Evolutionary conservation across 2,888 invertebrate species (phyloP).

Genomic region (Alitta virens): DNA sequence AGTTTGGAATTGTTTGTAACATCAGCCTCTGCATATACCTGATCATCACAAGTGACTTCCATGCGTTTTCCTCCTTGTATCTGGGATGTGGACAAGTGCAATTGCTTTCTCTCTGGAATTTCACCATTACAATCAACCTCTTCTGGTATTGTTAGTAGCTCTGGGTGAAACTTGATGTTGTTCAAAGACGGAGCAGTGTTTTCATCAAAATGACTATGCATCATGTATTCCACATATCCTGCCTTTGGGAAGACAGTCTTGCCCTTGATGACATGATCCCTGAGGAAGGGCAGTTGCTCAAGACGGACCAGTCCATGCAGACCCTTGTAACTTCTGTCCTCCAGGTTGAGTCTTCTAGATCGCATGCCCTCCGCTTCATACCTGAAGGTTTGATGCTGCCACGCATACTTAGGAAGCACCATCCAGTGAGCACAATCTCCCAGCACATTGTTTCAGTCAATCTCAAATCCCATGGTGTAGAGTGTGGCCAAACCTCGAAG

Average conservation of each 20-base stretch:
- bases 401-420: constrained; percentile 18
- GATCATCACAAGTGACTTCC: constrained; percentile 2
- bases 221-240: constrained; percentile 14
- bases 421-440: constrained; percentile 15
- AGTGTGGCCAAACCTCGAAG: constrained; percentile 10
- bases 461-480: constrained; percentile 4
- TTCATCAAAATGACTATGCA: not conserved
- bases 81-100: not conserved
- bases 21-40: not conserved
- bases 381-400: constrained; percentile 18
- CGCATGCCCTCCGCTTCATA: constrained; percentile 12
- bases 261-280: constrained; percentile 17
- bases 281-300: constrained; percentile 1
- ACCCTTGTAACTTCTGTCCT: constrained; percentile 12
- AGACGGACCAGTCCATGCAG: constrained; percentile 1
- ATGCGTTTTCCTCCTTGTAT: not conserved
- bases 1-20: not conserved
- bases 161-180: constrained; percentile 11
- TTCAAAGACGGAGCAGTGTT: not conserved
- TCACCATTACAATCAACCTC: not conserved
- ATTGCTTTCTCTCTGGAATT: constrained; percentile 2
- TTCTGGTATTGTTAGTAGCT: not conserved
- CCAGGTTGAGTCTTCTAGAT: constrained; percentile 7
- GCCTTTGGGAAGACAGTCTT: constrained; percentile 16
- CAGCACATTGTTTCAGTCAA: constrained; percentile 12